Percentiles rank a stretch among this genome's conserved stretches.
Evolutionary conservation across 2,888 invertebrate species (phyloP).

Genomic region (Microctonus brassicae): DNA sequence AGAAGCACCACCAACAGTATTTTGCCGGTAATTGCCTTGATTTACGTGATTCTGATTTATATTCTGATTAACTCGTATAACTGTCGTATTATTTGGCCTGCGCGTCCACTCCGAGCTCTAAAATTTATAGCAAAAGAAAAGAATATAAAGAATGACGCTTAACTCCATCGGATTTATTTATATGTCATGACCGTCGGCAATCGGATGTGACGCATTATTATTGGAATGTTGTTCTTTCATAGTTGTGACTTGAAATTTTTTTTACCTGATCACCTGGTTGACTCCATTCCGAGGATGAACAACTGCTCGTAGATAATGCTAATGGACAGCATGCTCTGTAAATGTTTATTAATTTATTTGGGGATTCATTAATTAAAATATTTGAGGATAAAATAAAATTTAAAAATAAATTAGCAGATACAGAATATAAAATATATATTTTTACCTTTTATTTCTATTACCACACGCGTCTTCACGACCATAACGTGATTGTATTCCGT

Average conservation of each 20-base stretch:
- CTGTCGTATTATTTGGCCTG: slow-evolving; percentile 66
- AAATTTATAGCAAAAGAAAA: slow-evolving; percentile 20
- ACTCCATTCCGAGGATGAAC: slow-evolving; percentile 64
- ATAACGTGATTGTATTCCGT: slow-evolving; percentile 48
- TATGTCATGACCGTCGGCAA: not conserved
- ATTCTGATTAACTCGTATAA: slow-evolving; percentile 66
- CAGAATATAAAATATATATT: not conserved
- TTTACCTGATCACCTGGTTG: slow-evolving; percentile 62
- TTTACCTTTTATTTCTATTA: slow-evolving; percentile 58
- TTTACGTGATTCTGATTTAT: slow-evolving; percentile 50
- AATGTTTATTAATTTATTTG: slow-evolving; percentile 28
- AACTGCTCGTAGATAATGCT: slow-evolving; percentile 62
- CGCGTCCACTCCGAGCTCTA: slow-evolving; percentile 64
- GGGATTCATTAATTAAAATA: too few relatives aligned
- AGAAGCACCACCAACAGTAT: slow-evolving; percentile 26
- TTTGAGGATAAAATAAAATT: not conserved
- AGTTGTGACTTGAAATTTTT: slow-evolving; percentile 1
- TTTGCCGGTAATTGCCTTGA: slow-evolving; percentile 27
- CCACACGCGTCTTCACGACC: slow-evolving; percentile 49
- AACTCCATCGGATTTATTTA: slow-evolving; percentile 9
- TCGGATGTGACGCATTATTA: slow-evolving; percentile 29
- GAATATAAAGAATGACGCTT: slow-evolving; percentile 21
- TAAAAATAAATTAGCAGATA: not conserved
- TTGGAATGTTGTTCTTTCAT: slow-evolving; percentile 12
- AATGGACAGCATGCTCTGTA: slow-evolving; percentile 64